phyloP scores from a whole-genome alignment of 1,140 invertebrate species.

The Lordiphosa stackelbergi region DNA sequence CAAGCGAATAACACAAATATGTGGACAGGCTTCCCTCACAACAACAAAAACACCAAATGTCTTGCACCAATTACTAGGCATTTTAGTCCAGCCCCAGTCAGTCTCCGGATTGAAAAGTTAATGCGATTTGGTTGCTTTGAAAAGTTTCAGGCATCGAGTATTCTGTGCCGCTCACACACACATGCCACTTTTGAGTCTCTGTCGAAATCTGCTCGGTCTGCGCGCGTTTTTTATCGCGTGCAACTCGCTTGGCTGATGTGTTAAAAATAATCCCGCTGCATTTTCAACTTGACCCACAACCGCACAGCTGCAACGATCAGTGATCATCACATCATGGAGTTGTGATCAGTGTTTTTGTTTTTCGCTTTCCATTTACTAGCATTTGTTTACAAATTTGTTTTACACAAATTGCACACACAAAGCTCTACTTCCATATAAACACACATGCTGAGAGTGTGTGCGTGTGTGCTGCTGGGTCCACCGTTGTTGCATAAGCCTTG shows the following conservation, averaged over 20 bases:
- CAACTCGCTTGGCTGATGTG: conserved; percentile 19
- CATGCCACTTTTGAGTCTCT: not conserved
- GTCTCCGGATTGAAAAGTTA: conserved; percentile 58
- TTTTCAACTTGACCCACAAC: conserved; percentile 72
- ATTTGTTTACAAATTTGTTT: conserved; percentile 29
- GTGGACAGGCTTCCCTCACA: conserved; percentile 17
- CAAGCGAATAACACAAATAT: conserved; percentile 10
- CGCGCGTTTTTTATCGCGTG: conserved; percentile 45
- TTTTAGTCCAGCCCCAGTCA: conserved; percentile 36
- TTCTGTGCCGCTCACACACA: conserved; percentile 4
- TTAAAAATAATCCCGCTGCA: conserved; percentile 49
- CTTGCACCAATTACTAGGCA: conserved; percentile 61
- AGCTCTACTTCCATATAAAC: not conserved
- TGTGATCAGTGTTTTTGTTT: conserved; percentile 18
- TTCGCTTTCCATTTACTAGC: conserved; percentile 49
- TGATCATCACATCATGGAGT: conserved; percentile 1
- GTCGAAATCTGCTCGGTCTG: conserved; percentile 33
- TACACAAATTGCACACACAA: conserved; percentile 18
- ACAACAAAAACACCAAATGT: conserved; percentile 33
- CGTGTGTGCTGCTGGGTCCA: conserved; percentile 19
- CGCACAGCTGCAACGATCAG: conserved; percentile 13
- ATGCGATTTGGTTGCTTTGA: conserved; percentile 48
- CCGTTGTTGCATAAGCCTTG: conserved; percentile 54
- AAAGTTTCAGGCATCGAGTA: conserved; percentile 35
- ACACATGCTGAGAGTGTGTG: not conserved